Evolutionary conservation across 1,140 invertebrate genomes (phyloP).

Genomic region (Lordiphosa mommai): DNA sequence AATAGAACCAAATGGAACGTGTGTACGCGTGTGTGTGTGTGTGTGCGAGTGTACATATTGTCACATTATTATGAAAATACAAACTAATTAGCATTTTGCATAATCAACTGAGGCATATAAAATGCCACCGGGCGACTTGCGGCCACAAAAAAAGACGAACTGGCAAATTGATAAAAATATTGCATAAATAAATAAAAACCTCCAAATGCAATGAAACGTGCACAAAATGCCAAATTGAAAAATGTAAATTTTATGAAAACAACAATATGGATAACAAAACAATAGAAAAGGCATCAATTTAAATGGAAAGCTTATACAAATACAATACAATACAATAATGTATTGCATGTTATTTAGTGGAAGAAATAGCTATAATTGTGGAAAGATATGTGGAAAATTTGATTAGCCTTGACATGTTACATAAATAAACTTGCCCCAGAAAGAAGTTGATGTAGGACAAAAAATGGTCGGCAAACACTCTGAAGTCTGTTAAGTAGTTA

Average conservation of each 20-base stretch:
- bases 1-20: background rate
- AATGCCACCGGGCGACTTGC: constrained; percentile 1
- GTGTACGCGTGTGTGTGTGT: background rate
- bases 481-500: too few relatives aligned
- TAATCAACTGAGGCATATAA: constrained; percentile 45
- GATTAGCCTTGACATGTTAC: too few relatives aligned
- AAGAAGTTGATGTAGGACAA: too few relatives aligned
- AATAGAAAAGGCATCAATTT: constrained; percentile 24
- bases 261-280: constrained; percentile 14
- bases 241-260: constrained; percentile 52
- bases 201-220: constrained; percentile 47
- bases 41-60: constrained; percentile 41
- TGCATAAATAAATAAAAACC: constrained; percentile 25
- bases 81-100: constrained; percentile 71
- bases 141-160: background rate
- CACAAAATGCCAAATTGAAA: constrained; percentile 50
- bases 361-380: too few relatives aligned
- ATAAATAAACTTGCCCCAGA: too few relatives aligned
- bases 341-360: too few relatives aligned
- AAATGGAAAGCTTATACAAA: constrained; percentile 9
- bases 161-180: constrained; percentile 7
- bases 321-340: too few relatives aligned
- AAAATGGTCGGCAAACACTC: too few relatives aligned
- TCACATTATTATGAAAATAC: constrained; percentile 63
- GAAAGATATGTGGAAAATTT: too few relatives aligned